Percentiles rank a stretch among this genome's conserved stretches.
Evolutionary conservation across 37 sponge, comb jelly and placozoan species (phyloP).

Genomic region (Bolinopsis microptera): DNA sequence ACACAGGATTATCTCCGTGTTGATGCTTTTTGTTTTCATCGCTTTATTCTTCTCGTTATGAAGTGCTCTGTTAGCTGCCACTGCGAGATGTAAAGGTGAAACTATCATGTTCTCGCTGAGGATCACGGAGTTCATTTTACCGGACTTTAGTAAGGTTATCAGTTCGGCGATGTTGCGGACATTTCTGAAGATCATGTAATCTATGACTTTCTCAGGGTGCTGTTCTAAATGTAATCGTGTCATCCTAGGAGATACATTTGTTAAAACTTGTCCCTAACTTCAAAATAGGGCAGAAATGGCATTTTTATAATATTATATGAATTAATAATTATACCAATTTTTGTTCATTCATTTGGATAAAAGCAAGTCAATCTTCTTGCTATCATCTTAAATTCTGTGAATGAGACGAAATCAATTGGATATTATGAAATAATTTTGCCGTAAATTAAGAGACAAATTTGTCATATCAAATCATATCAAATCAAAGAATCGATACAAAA

Average conservation of each 20-base stretch:
- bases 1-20: slow-evolving; percentile 33
- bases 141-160: not conserved
- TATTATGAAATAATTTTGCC: no score
- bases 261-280: no score
- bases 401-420: no score
- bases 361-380: not conserved
- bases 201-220: slow-evolving; percentile 13
- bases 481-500: no score
- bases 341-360: not conserved
- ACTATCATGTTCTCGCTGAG: slow-evolving; percentile 11
- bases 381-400: no score
- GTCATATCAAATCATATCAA: no score
- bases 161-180: not conserved
- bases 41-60: not conserved
- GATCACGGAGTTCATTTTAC: not conserved
- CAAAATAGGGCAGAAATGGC: no score
- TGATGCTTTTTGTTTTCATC: slow-evolving; percentile 13
- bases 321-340: not conserved
- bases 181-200: slow-evolving; percentile 43
- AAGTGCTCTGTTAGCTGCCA: slow-evolving; percentile 17
- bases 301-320: no score
- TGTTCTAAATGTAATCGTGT: not conserved
- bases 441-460: no score
- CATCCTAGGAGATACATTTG: not conserved
- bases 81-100: slow-evolving; percentile 24